Evolutionary conservation across 2,113 vertebrate genomes (phyloP).

Genomic region (Cyphomyrus plagiostoma): DNA sequence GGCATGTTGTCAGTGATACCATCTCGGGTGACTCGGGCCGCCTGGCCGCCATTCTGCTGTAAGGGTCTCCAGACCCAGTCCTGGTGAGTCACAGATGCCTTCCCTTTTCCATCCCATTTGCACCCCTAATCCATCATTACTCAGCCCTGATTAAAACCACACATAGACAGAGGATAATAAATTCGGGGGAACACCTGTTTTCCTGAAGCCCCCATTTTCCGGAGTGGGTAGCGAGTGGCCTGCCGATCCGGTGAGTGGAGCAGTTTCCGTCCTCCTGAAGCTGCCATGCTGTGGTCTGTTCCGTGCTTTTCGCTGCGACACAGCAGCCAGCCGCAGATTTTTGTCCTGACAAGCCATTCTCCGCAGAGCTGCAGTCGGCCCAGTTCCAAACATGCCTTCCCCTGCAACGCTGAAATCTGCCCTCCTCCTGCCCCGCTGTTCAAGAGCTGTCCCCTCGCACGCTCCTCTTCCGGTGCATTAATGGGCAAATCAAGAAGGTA

Average conservation of each 20-base stretch:
- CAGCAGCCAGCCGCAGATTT: background rate
- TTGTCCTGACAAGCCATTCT: background rate
- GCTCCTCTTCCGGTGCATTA: background rate
- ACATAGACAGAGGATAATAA: background rate
- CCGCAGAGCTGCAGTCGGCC: background rate
- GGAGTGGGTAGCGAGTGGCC: background rate
- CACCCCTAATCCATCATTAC: background rate
- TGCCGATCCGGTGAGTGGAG: background rate
- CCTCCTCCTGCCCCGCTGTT: background rate
- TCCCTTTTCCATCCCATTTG: background rate
- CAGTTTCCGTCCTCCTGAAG: background rate
- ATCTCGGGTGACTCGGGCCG: background rate
- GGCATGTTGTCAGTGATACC: background rate
- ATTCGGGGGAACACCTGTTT: background rate
- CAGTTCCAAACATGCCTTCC: background rate
- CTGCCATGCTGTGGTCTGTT: background rate
- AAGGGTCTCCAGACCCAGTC: background rate
- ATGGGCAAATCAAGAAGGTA: background rate
- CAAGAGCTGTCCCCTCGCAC: background rate
- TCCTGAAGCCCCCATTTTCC: background rate
- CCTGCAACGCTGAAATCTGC: constrained; percentile 1
- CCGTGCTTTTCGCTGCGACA: background rate
- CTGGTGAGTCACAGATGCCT: background rate
- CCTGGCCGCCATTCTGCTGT: background rate
- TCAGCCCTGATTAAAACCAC: background rate